A percentile compares a stretch with the other conserved stretches of the same genome.
Evolutionary conservation across 1,140 invertebrate genomes (phyloP).

Genomic region (Nephila pilipes): DNA sequence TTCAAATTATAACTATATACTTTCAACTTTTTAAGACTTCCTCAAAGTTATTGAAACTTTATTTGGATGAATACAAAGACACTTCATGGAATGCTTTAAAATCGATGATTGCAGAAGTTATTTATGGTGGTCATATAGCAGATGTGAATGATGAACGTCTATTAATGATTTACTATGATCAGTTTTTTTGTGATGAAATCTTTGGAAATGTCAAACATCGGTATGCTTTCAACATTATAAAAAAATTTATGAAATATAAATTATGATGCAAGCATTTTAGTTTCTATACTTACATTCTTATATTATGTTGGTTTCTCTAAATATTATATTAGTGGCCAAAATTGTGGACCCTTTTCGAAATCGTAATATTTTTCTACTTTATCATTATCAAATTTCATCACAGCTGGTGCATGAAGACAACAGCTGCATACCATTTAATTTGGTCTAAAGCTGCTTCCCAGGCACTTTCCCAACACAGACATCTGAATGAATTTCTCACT

Average conservation of each 20-base stretch:
- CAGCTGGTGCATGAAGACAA: no score
- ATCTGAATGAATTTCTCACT: no score
- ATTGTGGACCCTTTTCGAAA: no score
- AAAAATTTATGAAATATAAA: background rate
- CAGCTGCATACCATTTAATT: no score
- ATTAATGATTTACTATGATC: constrained; percentile 89
- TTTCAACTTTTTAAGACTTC: constrained; percentile 84
- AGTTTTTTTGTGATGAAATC: constrained; percentile 88
- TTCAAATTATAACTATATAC: background rate
- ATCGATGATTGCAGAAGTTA: constrained; percentile 82
- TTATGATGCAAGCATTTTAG: background rate
- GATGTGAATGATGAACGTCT: constrained; percentile 82
- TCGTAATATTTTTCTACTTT: no score
- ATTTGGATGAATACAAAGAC: constrained; percentile 90
- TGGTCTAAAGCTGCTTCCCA: no score
- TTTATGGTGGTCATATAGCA: constrained; percentile 83
- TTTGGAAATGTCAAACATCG: constrained; percentile 85
- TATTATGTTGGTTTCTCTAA: no score
- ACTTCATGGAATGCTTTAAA: constrained; percentile 84
- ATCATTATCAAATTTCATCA: no score
- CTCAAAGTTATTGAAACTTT: constrained; percentile 89
- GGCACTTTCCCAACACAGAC: no score
- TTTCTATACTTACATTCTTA: no score
- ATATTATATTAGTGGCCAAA: no score
- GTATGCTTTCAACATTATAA: constrained; percentile 19